These are phyloP conservation scores for Porphyrio hochstetteri DNA, from an alignment of 2,113 vertebrate species.

Conservation along the genomic window DNA sequence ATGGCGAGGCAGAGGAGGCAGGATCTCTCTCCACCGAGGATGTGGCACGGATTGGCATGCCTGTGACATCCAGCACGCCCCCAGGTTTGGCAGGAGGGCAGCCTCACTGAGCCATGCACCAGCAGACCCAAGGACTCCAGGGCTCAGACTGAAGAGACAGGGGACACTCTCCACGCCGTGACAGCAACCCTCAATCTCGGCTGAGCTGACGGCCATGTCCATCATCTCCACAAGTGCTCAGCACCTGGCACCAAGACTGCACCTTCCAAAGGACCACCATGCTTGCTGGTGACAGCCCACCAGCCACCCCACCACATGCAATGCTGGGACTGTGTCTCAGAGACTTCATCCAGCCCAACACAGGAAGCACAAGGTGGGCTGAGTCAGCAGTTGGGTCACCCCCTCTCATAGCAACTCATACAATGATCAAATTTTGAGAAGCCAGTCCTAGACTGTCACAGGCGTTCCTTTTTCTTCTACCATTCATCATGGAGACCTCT, in stretches of 20 bases:
- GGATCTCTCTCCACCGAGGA: neutral
- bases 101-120: fast-evolving
- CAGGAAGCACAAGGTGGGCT: neutral
- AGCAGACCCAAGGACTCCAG: neutral
- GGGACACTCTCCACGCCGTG: fast-evolving
- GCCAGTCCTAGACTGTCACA: neutral
- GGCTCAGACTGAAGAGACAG: neutral
- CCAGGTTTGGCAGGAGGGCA: neutral
- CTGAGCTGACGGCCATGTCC: neutral
- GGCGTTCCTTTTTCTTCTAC: neutral
- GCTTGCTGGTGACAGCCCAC: neutral
- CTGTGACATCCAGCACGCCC: neutral
- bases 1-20: fast-evolving
- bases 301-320: fast-evolving
- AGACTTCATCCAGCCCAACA: fast-evolving
- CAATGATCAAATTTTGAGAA: neutral
- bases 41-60: fast-evolving
- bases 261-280: neutral
- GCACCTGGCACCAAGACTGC: neutral
- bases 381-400: neutral
- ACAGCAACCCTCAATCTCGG: neutral
- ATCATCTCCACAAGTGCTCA: neutral
- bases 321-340: fast-evolving
- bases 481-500: neutral
- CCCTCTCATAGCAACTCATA: neutral